Evolutionary conservation across 2,797 vertebrate genomes (phyloP).

Genomic region (Xenentodon cancila): DNA sequence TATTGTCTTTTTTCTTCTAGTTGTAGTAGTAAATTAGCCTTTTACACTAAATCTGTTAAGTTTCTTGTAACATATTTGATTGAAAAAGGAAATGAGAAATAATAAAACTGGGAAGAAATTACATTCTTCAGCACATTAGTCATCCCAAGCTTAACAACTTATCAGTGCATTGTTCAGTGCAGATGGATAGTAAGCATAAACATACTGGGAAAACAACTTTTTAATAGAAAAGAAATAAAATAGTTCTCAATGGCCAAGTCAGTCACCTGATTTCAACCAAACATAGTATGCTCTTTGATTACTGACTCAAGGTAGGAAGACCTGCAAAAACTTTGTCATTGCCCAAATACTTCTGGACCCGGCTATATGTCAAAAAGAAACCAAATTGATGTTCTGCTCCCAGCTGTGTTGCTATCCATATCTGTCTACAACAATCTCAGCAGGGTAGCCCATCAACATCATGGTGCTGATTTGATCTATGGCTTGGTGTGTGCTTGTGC

Average conservation of each 20-base stretch:
- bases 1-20: not conserved
- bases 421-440: slow-evolving; percentile 57
- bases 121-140: not conserved
- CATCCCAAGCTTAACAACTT: too few relatives aligned
- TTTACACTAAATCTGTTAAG: not conserved
- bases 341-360: too few relatives aligned
- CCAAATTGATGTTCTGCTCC: slow-evolving; percentile 61
- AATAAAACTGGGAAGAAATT: not conserved
- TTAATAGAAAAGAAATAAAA: too few relatives aligned
- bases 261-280: too few relatives aligned
- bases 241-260: too few relatives aligned
- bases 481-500: slow-evolving; percentile 43
- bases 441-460: slow-evolving; percentile 57
- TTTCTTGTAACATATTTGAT: not conserved
- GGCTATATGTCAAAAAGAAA: slow-evolving; percentile 7
- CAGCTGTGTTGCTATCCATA: slow-evolving; percentile 62
- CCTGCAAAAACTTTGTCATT: too few relatives aligned
- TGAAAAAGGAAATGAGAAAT: not conserved
- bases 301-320: too few relatives aligned
- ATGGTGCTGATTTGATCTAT: slow-evolving; percentile 63
- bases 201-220: too few relatives aligned
- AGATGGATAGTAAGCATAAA: too few relatives aligned
- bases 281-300: too few relatives aligned
- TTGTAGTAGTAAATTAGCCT: not conserved
- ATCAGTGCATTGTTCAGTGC: too few relatives aligned